Base-by-base conservation (phyloP, 2,797 vertebrate genomes). In the Iguana delicatissima region DNA sequence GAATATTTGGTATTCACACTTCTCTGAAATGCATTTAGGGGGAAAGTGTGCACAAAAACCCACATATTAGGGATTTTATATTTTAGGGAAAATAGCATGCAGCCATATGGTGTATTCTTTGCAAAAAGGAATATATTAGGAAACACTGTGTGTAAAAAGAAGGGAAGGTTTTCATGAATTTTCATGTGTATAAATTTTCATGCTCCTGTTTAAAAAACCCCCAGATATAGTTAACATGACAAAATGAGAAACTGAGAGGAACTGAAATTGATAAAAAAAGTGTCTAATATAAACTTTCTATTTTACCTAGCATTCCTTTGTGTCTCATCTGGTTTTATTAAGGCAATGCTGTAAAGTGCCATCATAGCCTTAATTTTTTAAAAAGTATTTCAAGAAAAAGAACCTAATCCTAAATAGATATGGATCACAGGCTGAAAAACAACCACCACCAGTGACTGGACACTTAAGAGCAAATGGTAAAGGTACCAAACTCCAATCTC, bases 231-330 rank as follows among this genome's bases (percentile, higher is more conserved):
- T 32, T 69, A 72, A 69, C 29, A 67, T 85, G 83, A 46, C 14
- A 85, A 85, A 76, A 85, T 85, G 46, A 85, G 29, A 72, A 85
- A 69, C 42, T 22, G 69, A 52, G 67, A 85, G 26, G n/a, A 82
- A 83, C 57, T 62, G 57, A 24, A 83, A 62, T 59, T 83, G 38
- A 59, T 55, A 42, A 64, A 24, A 24, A 24, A 46, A 46, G 26
- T 83, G 57, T 42, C 81, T 59, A 64, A 64, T 64, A 22, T 22
- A 64, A 64, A 6, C 20, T 64, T 64, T 52, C 22, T 64, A 64
- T 24, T 64, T 64, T 24, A 64, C 62, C 5, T 64, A 64, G 62
- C 20, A 64, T 7, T 64, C 6, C 62, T 64, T 64, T 64, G 16
- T 0, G 8, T 24, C 6, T 50, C 8, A 24, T 50, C 26, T 52